Percentiles rank a stretch among this genome's conserved stretches.
Conservation (phyloP, 2,797 vertebrate genomes). For the Gymnocypris eckloni region DNA sequence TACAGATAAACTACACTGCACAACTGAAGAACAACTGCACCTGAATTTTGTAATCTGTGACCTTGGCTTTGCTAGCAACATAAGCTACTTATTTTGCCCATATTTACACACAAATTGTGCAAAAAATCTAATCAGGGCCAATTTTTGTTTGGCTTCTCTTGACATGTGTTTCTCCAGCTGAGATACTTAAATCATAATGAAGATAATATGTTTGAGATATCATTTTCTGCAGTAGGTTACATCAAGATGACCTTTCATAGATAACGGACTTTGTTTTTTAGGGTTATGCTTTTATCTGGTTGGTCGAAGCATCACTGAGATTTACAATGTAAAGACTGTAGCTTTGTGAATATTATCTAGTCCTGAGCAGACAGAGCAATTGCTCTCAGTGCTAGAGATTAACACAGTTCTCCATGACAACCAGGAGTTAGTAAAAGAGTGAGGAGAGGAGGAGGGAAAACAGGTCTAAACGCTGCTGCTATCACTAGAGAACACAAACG, state of each 20-base stretch:
- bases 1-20: neutral
- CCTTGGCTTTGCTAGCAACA: conserved; percentile 23
- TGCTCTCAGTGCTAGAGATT: conserved; percentile 40
- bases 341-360: conserved; percentile 7
- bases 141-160: neutral
- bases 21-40: neutral
- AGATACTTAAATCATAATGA: conserved; percentile 1
- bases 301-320: neutral
- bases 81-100: neutral
- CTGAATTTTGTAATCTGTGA: conserved; percentile 3
- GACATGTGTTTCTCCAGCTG: conserved; percentile 2
- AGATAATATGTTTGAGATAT: neutral
- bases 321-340: conserved; percentile 5
- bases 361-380: conserved; percentile 21
- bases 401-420: conserved; percentile 70
- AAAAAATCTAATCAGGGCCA: neutral
- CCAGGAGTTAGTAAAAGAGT: conserved; percentile 58
- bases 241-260: neutral
- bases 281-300: neutral
- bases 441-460: conserved; percentile 48
- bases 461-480: conserved; percentile 23
- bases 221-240: neutral
- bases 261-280: neutral
- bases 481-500: conserved; percentile 30
- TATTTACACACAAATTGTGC: neutral